Conservation (phyloP, 2,797 vertebrate species). For the Microctenopoma lineatum region DNA sequence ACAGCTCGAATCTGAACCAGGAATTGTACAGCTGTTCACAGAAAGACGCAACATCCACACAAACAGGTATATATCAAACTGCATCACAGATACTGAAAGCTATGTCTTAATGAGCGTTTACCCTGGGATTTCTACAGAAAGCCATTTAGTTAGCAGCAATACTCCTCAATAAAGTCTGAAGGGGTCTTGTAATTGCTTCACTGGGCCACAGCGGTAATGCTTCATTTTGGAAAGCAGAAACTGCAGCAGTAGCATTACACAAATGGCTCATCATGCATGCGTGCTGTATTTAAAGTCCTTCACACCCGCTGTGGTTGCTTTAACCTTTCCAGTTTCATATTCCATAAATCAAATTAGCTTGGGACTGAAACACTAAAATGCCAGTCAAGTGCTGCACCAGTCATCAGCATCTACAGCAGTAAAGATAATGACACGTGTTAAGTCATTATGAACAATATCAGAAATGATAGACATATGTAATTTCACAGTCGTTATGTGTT, state of each 20-base stretch:
- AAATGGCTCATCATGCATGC: slow-evolving; percentile 29
- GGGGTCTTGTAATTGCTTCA: slow-evolving; percentile 70
- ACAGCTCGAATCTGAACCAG: too few relatives aligned
- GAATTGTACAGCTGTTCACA: too few relatives aligned
- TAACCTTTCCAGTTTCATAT: slow-evolving; percentile 19
- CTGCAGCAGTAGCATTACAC: slow-evolving; percentile 25
- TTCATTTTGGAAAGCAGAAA: slow-evolving; percentile 56
- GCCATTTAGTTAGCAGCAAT: slow-evolving; percentile 68
- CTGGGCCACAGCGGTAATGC: slow-evolving; percentile 41
- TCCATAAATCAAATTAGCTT: slow-evolving; percentile 26
- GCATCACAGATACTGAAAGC: slow-evolving; percentile 60
- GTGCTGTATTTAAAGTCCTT: slow-evolving; percentile 57
- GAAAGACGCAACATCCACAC: slow-evolving; percentile 11
- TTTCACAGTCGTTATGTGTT: slow-evolving; percentile 15
- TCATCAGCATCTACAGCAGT: slow-evolving; percentile 4
- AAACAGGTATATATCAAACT: slow-evolving; percentile 27
- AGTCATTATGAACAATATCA: slow-evolving; percentile 16
- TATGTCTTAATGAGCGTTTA: slow-evolving; percentile 69
- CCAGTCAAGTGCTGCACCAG: slow-evolving; percentile 29
- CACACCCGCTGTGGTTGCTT: slow-evolving; percentile 10
- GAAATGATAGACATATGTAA: slow-evolving; percentile 15
- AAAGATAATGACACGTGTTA: not conserved
- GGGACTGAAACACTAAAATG: slow-evolving; percentile 9
- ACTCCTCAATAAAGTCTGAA: slow-evolving; percentile 62
- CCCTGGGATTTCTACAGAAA: slow-evolving; percentile 66